These are phyloP conservation scores for Coregonus sp. DNA, from an alignment of 2,797 vertebrate species.

Conservation along the genomic window DNA sequence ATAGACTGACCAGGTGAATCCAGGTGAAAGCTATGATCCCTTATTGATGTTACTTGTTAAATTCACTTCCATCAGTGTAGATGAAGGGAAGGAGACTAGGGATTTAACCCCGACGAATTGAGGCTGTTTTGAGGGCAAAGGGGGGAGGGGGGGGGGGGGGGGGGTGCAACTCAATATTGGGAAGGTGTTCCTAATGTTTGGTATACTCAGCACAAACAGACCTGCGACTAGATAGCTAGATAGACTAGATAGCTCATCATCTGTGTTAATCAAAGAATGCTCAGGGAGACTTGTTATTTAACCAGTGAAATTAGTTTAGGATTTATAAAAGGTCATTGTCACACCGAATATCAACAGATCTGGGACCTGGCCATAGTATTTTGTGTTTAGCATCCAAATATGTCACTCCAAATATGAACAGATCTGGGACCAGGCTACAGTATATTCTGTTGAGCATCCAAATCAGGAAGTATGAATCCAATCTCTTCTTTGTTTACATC, in stretches of 20 bases:
- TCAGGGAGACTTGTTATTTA: neutral
- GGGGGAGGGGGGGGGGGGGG: too few species aligned
- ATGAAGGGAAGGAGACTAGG: too few species aligned
- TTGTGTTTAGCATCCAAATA: slow-evolving; percentile 3
- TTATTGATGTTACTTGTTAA: too few species aligned
- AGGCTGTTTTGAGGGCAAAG: too few species aligned
- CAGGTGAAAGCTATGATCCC: too few species aligned
- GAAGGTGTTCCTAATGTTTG: too few species aligned
- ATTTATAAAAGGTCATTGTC: neutral
- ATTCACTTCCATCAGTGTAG: too few species aligned
- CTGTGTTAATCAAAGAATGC: neutral
- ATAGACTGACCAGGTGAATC: too few species aligned
- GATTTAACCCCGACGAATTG: too few species aligned
- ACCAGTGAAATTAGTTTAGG: neutral
- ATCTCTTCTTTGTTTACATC: slow-evolving; percentile 1
- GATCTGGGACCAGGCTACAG: neutral
- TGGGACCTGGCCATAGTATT: neutral
- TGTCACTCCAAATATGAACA: neutral
- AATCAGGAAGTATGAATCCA: slow-evolving; percentile 1
- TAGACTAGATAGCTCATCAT: neutral
- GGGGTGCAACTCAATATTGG: too few species aligned
- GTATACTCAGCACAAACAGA: neutral
- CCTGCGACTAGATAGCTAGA: neutral
- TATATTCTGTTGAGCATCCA: neutral
- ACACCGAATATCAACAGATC: neutral